Evolutionary conservation across 2,888 invertebrate genomes (phyloP), one percentile per base, ranked within the genome.

Genomic region (Hemithea aestivaria): DNA sequence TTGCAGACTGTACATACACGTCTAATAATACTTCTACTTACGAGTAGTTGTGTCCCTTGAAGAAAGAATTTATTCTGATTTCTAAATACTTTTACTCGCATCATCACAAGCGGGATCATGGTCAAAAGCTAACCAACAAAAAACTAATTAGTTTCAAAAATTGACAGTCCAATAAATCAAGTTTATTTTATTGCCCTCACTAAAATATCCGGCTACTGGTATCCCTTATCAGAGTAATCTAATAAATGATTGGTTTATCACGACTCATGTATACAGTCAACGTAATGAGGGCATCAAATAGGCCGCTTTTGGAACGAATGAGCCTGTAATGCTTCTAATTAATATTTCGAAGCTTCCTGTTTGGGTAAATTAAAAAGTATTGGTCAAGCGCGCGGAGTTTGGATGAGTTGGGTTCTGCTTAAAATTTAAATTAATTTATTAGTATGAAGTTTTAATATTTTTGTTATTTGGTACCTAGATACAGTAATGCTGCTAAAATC

Each of bases 291-390:
- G 41, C 42, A 45, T 53, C 58, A 65, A 62, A 66, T 51, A 40
- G 30, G 27, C 53, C 54, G 55, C 51, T 44, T 53, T 53, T 48
- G 48, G 50, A 48, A 45, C 49, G 51, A 59, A 50, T 46, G 42
- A 40, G 48, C 46, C 36, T 43, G 37, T 71, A 68, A 72, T 72
- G 61, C 56, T 53, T 63, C 66, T 69, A 70, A 73, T 73, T 70
- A 69, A 69, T 62, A 63, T 58, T 56, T 55, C 57, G 59, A 74
- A 72, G 40, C 59, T 73, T 76, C 72, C 72, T 72, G 73, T 67
- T 56, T 52, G 45, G 57, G 41, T 59, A 56, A 63, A 58, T 50
- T 51, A 49, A 47, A 63, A 53, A 48, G 35, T 33, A 8, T 20
- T 10, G 20, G 36, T 29, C 7, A 36, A 27, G 41, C 9, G 31